Base-by-base conservation (phyloP, 2,888 invertebrate genomes). In the Tyria jacobaeae region DNA sequence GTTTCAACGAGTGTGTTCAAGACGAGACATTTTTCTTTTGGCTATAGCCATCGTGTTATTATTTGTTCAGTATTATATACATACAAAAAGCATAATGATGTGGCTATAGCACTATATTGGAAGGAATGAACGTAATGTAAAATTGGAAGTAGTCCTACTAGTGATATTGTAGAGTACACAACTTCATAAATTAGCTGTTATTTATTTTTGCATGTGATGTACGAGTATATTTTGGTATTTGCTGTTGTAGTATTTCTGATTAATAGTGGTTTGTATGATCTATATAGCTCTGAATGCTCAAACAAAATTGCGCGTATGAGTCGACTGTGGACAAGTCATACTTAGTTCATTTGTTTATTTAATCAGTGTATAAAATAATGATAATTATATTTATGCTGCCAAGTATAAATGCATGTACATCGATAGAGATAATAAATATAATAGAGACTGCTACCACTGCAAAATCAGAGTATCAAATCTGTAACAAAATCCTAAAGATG, bases 1-100 rank as follows among this genome's bases (percentile, higher is more conserved):
- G 81, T 83, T 79, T 79, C 79, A 82, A 80, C 78, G 81, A 80
- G 73, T 68, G 71, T 67, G 70, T 60, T 72, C 64, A 59, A 68
- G 73, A 69, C 62, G 68, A 59, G 35, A 66, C 64, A 64, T 66
- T 62, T 63, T 62, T 44, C 56, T 49, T 72, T 67, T 61, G 65
- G 64, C 49, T 56, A 62, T 62, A 64, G 63, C 56, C 54, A 66
- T 59, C 66, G 57, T 65, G 62, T 67, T 75, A 72, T 72, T 75
- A 66, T 78, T 76, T 70, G 49, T 51, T 54, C 50, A 61, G 49
- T 51, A 53, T 39, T 37, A 69, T 68, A 66, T 68, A 67, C 64
- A 66, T 67, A 64, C 41, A 71, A 59, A 67, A 67, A 12, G 24
- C 35, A 52, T 55, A 34, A 24, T n/a, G n/a, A n/a, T n/a, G n/a